Conservation (phyloP, 2,888 invertebrate genomes). For the Acrobasis suavella region DNA sequence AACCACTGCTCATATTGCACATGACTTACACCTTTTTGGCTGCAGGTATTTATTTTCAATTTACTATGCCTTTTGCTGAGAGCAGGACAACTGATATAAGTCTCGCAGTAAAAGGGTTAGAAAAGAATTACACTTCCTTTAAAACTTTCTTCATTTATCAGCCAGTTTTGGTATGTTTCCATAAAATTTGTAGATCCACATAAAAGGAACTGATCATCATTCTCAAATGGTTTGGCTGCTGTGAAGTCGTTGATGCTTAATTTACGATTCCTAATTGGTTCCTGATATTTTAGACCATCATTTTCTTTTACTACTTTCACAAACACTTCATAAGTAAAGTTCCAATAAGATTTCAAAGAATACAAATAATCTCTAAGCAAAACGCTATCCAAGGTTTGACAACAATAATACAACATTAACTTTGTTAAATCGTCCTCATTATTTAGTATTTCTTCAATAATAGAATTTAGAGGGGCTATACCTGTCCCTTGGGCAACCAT, state of each 20-base stretch:
- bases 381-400: slow-evolving; percentile 79
- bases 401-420: slow-evolving; percentile 85
- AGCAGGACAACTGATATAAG: no score
- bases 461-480: slow-evolving; percentile 86
- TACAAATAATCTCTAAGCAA: slow-evolving; percentile 84
- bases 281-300: slow-evolving; percentile 70
- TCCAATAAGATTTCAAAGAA: slow-evolving; percentile 85
- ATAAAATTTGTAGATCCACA: slow-evolving; percentile 85
- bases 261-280: slow-evolving; percentile 67
- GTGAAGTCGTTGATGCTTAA: slow-evolving; percentile 57
- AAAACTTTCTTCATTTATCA: slow-evolving; percentile 46
- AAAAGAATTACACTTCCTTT: slow-evolving; percentile 60
- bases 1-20: no score
- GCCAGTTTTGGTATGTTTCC: slow-evolving; percentile 61
- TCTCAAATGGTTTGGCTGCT: slow-evolving; percentile 49
- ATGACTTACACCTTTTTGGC: no score
- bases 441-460: slow-evolving; percentile 83
- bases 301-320: slow-evolving; percentile 53
- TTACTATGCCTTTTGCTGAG: no score
- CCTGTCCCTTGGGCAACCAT: slow-evolving; percentile 88
- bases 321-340: slow-evolving; percentile 86
- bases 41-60: no score
- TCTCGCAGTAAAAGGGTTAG: no score
- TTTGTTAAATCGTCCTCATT: slow-evolving; percentile 86
- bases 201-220: slow-evolving; percentile 74